These are phyloP conservation scores for Rattus rattus DNA, from an alignment of 2,113 vertebrate species.

Conservation along the genomic window DNA sequence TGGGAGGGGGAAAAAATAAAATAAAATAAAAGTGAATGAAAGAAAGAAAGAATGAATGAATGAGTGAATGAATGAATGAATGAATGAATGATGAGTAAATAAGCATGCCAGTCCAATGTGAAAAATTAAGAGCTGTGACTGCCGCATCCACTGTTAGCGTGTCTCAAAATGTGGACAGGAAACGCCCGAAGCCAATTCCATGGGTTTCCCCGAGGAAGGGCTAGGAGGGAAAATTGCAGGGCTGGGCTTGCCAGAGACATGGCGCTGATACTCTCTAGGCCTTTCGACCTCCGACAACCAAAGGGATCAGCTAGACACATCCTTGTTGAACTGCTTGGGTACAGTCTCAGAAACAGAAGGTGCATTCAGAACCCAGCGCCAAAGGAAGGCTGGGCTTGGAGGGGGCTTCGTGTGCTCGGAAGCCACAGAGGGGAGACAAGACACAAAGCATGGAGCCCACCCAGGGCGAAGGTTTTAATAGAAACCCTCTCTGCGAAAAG, in stretches of 20 bases:
- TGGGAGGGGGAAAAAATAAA: no score
- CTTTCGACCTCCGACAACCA: constrained; percentile 19
- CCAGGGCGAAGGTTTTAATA: neutral
- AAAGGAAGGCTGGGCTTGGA: neutral
- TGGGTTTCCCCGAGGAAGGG: neutral
- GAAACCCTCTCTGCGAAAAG: neutral
- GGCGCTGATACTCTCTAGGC: neutral
- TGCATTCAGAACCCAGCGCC: neutral
- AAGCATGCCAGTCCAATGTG: neutral
- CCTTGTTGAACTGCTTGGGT: neutral
- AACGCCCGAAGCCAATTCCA: neutral
- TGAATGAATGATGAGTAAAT: neutral
- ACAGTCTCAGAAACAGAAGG: neutral
- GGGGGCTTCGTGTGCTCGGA: neutral
- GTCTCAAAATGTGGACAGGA: neutral
- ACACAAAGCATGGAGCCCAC: constrained; percentile 4
- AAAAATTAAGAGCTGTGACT: neutral
- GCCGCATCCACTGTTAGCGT: neutral
- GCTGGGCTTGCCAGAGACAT: neutral
- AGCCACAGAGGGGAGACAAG: neutral
- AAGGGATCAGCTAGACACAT: neutral
- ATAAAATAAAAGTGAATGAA: neutral
- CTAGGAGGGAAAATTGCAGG: neutral
- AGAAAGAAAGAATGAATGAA: neutral
- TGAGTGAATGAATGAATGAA: neutral